phyloP scores from a whole-genome alignment of 2,888 invertebrate genomes.

The Empis stercorea region DNA sequence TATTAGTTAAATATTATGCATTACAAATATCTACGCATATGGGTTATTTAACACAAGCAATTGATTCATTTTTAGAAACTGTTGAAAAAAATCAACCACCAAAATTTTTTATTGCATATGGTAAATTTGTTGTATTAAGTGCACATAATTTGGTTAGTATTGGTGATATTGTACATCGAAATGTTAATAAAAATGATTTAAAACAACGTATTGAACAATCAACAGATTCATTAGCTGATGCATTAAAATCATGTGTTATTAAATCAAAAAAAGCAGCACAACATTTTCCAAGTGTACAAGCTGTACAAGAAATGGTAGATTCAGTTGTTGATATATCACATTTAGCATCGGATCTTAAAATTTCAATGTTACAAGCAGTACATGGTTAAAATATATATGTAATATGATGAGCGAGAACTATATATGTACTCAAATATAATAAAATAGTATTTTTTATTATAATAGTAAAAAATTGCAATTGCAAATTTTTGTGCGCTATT shows the following conservation, averaged over 20 bases:
- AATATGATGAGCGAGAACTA: no score
- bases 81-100: constrained; percentile 91
- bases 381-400: constrained; percentile 10
- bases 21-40: constrained; percentile 77
- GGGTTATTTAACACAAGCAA: constrained; percentile 71
- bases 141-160: constrained; percentile 89
- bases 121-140: constrained; percentile 87
- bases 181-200: constrained; percentile 60
- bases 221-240: constrained; percentile 69
- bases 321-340: constrained; percentile 76
- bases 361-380: constrained; percentile 58
- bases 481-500: no score
- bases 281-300: constrained; percentile 80
- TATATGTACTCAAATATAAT: no score
- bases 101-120: constrained; percentile 82
- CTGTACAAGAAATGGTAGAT: constrained; percentile 89
- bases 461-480: no score
- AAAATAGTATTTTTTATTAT: no score
- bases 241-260: constrained; percentile 66
- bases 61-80: constrained; percentile 82
- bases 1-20: constrained; percentile 76
- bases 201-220: constrained; percentile 59
- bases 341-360: constrained; percentile 66
- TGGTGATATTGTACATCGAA: constrained; percentile 84
- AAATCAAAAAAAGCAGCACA: constrained; percentile 85